A percentile compares a stretch with the other conserved stretches of the same genome.
These are phyloP conservation scores for Calcarius lapponicus DNA, from an alignment of 2,797 vertebrate species.

Conservation along the genomic window DNA sequence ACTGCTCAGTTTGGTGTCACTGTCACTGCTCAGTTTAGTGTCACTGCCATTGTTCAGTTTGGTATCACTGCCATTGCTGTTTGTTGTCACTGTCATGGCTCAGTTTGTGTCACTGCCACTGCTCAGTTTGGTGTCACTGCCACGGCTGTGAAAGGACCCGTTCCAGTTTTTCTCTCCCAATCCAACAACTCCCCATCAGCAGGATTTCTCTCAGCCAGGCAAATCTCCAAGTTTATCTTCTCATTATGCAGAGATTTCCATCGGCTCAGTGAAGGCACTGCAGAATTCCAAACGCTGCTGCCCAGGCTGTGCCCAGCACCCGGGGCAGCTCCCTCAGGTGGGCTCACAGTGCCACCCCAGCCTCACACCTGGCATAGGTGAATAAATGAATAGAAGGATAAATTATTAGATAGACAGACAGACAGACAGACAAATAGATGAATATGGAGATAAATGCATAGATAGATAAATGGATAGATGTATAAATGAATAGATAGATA, in stretches of 20 bases:
- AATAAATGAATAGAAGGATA: fast-evolving
- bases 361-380: too few relatives aligned
- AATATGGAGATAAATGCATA: too few relatives aligned
- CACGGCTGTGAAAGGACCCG: not conserved
- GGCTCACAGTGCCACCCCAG: too few relatives aligned
- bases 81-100: too few relatives aligned
- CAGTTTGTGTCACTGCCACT: too few relatives aligned
- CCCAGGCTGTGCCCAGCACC: not conserved
- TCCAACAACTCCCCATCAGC: fast-evolving
- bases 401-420: fast-evolving
- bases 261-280: fast-evolving
- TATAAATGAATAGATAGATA: too few relatives aligned
- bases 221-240: not conserved
- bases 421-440: fast-evolving
- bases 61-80: too few relatives aligned
- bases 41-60: too few relatives aligned
- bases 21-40: too few relatives aligned
- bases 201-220: not conserved
- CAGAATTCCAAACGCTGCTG: not conserved
- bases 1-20: too few relatives aligned
- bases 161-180: not conserved
- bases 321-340: too few relatives aligned
- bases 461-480: too few relatives aligned
- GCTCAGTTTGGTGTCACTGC: not conserved
- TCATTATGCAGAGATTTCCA: constrained; percentile 1